phyloP scores from a whole-genome alignment of 2,888 invertebrate species.

The Trichacis sp. region DNA sequence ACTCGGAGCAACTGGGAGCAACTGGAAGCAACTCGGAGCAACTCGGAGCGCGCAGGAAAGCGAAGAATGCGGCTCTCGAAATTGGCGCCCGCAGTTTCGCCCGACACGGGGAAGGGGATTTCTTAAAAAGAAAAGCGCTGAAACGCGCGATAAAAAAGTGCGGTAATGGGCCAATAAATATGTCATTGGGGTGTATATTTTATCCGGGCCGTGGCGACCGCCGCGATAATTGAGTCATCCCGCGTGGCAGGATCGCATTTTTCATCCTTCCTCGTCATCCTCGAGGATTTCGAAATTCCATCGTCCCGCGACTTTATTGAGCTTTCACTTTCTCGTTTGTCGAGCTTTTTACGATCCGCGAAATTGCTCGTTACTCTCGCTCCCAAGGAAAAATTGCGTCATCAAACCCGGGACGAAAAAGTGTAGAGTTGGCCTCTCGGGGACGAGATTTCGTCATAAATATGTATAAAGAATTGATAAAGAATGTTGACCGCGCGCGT shows the following conservation, averaged over 20 bases:
- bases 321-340: slow-evolving; percentile 39
- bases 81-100: background rate
- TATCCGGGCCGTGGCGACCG: slow-evolving; percentile 42
- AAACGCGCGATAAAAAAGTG: background rate
- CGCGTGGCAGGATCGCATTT: slow-evolving; percentile 30
- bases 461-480: slow-evolving; percentile 31
- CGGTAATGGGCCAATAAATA: slow-evolving; percentile 49
- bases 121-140: no score
- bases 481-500: slow-evolving; percentile 17
- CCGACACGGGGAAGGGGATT: background rate
- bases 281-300: slow-evolving; percentile 13
- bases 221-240: slow-evolving; percentile 58
- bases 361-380: background rate
- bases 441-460: slow-evolving; percentile 20
- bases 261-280: slow-evolving; percentile 32
- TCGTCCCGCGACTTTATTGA: slow-evolving; percentile 30
- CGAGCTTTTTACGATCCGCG: slow-evolving; percentile 25
- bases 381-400: no score
- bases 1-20: no score
- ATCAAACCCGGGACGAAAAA: no score
- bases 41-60: no score
- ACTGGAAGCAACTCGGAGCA: no score
- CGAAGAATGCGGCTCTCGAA: background rate
- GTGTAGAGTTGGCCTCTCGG: background rate
- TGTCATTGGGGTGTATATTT: slow-evolving; percentile 57